A percentile compares a stretch with the other conserved stretches of the same genome.
phyloP scores from a whole-genome alignment of 2,797 vertebrate species.

The Smutsia gigantea region DNA sequence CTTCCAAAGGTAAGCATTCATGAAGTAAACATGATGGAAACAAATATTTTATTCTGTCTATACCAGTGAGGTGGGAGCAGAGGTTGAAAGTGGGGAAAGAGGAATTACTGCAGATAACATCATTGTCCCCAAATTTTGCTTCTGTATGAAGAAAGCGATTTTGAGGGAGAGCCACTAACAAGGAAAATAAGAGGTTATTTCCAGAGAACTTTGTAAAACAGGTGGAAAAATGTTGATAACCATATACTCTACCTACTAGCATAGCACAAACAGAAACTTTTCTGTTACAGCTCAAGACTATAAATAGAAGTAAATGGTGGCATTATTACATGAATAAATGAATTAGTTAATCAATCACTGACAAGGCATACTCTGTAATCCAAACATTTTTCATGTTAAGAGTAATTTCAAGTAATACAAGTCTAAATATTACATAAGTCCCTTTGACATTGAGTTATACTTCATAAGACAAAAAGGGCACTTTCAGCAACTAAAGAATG shows the following conservation, averaged over 20 bases:
- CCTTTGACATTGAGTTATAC: slow-evolving; percentile 87
- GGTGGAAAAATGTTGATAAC: slow-evolving; percentile 69
- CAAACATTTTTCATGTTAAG: slow-evolving; percentile 89
- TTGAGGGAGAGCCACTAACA: background rate
- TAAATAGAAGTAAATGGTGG: slow-evolving; percentile 84
- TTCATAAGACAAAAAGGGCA: slow-evolving; percentile 66
- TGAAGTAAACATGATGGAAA: background rate
- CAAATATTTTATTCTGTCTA: background rate
- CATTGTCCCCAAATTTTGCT: background rate
- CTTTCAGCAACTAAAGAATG: background rate
- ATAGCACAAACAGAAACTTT: slow-evolving; percentile 80
- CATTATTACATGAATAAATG: slow-evolving; percentile 87
- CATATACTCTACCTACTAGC: slow-evolving; percentile 77
- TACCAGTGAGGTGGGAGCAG: background rate
- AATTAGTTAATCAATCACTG: slow-evolving; percentile 88
- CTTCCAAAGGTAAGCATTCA: background rate
- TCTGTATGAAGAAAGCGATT: background rate
- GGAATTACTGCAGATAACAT: background rate
- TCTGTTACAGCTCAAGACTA: slow-evolving; percentile 81
- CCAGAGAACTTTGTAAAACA: slow-evolving; percentile 37
- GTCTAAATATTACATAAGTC: slow-evolving; percentile 89
- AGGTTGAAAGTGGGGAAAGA: background rate
- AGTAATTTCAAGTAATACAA: slow-evolving; percentile 88
- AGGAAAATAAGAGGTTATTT: background rate
- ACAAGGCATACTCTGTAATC: slow-evolving; percentile 86